Percentiles rank a stretch among this genome's conserved stretches.
phyloP scores from a whole-genome alignment of 92 coral and sea anemone genomes.

The Porites divaricata region DNA sequence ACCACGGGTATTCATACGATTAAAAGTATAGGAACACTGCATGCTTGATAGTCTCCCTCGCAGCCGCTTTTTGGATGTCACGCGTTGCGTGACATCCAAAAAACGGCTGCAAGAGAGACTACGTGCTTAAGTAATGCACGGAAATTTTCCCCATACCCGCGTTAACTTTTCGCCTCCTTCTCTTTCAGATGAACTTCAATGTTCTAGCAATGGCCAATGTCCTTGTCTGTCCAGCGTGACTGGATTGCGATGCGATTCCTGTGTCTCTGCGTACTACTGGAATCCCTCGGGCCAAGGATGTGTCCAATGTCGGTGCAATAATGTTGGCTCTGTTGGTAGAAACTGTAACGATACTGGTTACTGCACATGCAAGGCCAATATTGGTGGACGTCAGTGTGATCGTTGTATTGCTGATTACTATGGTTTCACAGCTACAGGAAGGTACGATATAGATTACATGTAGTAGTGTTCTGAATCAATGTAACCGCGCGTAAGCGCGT shows the following conservation, averaged over 20 bases:
- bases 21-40: no score
- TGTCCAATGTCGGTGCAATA: constrained; percentile 72
- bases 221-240: constrained; percentile 76
- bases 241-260: constrained; percentile 82
- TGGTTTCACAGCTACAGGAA: constrained; percentile 65
- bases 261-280: constrained; percentile 82
- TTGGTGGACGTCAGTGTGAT: constrained; percentile 84
- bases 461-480: neutral
- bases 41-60: no score
- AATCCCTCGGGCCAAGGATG: constrained; percentile 90
- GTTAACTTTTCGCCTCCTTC: neutral
- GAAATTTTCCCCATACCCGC: no score
- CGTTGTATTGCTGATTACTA: constrained; percentile 84
- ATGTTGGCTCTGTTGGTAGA: constrained; percentile 66
- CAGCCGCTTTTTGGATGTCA: no score
- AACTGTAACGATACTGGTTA: constrained; percentile 88
- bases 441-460: constrained; percentile 3
- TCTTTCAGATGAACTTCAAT: constrained; percentile 68
- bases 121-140: no score
- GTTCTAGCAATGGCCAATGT: constrained; percentile 87
- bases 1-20: no score
- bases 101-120: no score
- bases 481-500: no score
- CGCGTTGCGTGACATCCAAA: no score
- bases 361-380: constrained; percentile 85